Conservation (phyloP, 2,113 vertebrate genomes). For the Xiphorhynchus elegans region DNA sequence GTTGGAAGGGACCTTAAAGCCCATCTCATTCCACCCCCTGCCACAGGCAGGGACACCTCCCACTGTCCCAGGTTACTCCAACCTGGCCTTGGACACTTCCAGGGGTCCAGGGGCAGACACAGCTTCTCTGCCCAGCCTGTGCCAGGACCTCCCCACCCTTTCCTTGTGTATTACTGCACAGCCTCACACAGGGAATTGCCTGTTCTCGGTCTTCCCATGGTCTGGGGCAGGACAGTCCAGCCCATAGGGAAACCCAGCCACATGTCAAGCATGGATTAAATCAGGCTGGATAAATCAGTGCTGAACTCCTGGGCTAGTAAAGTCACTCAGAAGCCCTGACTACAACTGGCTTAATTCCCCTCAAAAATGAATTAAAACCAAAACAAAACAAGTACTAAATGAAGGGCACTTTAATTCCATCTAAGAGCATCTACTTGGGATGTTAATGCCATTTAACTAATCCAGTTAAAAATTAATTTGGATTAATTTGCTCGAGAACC, state of each 20-base stretch:
- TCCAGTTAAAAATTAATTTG: constrained; percentile 9
- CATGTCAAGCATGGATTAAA: neutral
- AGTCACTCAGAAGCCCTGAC: neutral
- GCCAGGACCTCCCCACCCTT: neutral
- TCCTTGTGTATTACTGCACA: neutral
- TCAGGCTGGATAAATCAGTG: neutral
- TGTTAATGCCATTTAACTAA: neutral
- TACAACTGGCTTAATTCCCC: neutral
- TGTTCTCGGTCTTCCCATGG: neutral
- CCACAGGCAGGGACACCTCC: neutral
- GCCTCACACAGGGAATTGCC: neutral
- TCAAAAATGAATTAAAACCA: neutral
- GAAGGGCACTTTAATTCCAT: neutral
- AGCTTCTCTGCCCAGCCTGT: neutral
- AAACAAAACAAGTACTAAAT: neutral
- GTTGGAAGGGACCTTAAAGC: neutral
- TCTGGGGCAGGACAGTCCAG: neutral
- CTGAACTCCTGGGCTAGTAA: neutral
- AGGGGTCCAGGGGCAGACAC: neutral
- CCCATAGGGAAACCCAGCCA: neutral
- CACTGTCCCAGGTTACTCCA: neutral
- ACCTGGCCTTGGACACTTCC: neutral
- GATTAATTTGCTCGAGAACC: neutral
- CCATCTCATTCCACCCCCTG: neutral
- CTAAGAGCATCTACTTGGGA: neutral